Evolutionary conservation across 1,140 invertebrate genomes (phyloP), one percentile per base, ranked within the genome.

Genomic region (Cephus cinctus): DNA sequence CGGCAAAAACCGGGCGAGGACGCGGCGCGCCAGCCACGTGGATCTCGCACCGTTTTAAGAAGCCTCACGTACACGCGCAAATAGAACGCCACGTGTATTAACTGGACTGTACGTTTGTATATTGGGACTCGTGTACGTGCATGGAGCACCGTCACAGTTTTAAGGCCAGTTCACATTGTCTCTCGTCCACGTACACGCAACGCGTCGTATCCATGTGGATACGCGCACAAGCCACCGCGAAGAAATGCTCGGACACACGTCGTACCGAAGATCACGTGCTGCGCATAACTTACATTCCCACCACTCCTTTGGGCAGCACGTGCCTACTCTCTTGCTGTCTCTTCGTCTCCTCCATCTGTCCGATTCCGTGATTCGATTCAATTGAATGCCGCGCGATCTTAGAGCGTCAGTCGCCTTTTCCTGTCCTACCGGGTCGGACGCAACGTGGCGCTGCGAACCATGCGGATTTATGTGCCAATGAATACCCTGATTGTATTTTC

Each of bases 251-350:
- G 59, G 57, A 62, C 61, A n/a, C n/a, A n/a, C n/a, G n/a, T n/a
- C n/a, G n/a, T 61, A 63, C 50, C 45, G 60, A 59, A 62, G 61
- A 70, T 71, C 67, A 70, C 69, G 69, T 73, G 66, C 67, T 61
- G 61, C 63, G 67, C 69, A 71, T 73, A 73, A 69, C 67, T 71
- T 70, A 63, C 52, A 56, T 59, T 63, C 61, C 61, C 59, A 54
- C 67, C 54, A 56, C 57, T 67, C 54, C 58, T 69, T 63, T 68
- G 56, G 54, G 14, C 50, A 57, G 57, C 52, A 56, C 58, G 59
- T 59, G 59, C 54, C 48, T 8, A 61, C 53, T 48, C 31, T 53
- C 39, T 20, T n/a, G 36, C 39, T 36, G 15, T 43, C 52, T 18
- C 36, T 41, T 30, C 20, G 5, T 49, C 34, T 47, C 36, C 36